A percentile compares a stretch with the other conserved stretches of the same genome.
Conservation (phyloP, 2,888 invertebrate genomes). For the Pterostichus madidus region DNA sequence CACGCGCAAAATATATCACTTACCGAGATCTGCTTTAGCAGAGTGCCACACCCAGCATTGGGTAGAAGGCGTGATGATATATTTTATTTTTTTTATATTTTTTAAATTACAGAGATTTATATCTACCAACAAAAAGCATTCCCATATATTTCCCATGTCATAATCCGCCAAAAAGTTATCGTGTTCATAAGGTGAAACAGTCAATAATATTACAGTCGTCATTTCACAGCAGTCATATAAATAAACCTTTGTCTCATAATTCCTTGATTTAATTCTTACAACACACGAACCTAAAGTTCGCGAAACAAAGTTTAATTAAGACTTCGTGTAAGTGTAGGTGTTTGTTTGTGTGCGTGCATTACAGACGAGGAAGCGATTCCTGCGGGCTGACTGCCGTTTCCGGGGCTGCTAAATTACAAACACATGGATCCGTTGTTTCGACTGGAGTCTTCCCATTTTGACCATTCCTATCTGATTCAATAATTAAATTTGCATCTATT, state of each 20-base stretch:
- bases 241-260: slow-evolving; percentile 61
- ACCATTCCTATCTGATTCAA: background rate
- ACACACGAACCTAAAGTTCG: slow-evolving; percentile 57
- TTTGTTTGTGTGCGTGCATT: slow-evolving; percentile 32
- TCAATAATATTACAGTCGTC: slow-evolving; percentile 21
- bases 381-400: slow-evolving; percentile 39
- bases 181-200: background rate
- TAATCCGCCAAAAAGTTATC: too few species aligned
- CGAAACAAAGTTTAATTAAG: slow-evolving; percentile 62
- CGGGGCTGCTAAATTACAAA: slow-evolving; percentile 40
- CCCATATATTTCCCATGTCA: too few species aligned
- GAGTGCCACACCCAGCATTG: too few species aligned
- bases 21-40: too few species aligned
- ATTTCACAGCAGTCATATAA: slow-evolving; percentile 29
- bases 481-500: background rate
- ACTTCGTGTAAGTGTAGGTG: slow-evolving; percentile 46
- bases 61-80: too few species aligned
- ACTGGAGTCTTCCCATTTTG: background rate
- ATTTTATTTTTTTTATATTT: too few species aligned
- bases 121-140: too few species aligned
- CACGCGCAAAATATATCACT: too few species aligned
- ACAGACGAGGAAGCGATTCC: slow-evolving; percentile 4
- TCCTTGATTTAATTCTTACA: slow-evolving; percentile 62
- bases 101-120: too few species aligned
- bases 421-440: slow-evolving; percentile 2